Conservation (phyloP, 1,140 invertebrate species). For the Neuroterus valhalla region DNA sequence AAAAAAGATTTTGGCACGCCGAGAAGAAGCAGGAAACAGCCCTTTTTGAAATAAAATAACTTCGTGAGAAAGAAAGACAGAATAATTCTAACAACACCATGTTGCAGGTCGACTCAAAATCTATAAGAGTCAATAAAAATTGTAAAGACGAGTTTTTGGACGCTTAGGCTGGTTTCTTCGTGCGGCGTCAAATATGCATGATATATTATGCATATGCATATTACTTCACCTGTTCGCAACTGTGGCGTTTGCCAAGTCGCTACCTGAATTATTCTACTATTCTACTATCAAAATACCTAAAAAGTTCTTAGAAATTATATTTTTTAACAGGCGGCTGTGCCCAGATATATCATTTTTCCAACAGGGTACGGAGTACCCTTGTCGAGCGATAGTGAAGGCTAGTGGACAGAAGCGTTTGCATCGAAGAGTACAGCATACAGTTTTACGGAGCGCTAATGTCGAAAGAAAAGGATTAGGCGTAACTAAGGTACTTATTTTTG, state of each 20-base stretch:
- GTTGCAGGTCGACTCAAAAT: no score
- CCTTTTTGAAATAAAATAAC: no score
- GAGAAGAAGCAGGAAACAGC: no score
- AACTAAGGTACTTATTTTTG: slow-evolving; percentile 82
- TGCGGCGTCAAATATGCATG: no score
- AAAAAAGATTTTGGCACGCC: no score
- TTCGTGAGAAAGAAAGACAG: no score
- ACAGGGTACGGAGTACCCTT: slow-evolving; percentile 91
- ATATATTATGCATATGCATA: no score
- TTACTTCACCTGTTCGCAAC: neutral
- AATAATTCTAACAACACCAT: no score
- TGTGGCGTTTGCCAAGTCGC: no score
- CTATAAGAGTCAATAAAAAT: no score
- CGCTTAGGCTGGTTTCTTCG: no score
- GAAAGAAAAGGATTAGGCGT: slow-evolving; percentile 91
- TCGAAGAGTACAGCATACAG: slow-evolving; percentile 89
- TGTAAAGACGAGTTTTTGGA: no score
- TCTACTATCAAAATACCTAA: neutral
- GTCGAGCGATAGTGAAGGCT: slow-evolving; percentile 82
- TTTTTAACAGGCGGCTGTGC: slow-evolving; percentile 85
- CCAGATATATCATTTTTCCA: slow-evolving; percentile 99
- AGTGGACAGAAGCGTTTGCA: slow-evolving; percentile 88
- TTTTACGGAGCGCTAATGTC: slow-evolving; percentile 90
- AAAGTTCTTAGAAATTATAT: slow-evolving; percentile 43
- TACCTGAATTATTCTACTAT: neutral